These are phyloP conservation scores for Sthenelais limicola DNA, from an alignment of 2,888 invertebrate species.

Conservation along the genomic window DNA sequence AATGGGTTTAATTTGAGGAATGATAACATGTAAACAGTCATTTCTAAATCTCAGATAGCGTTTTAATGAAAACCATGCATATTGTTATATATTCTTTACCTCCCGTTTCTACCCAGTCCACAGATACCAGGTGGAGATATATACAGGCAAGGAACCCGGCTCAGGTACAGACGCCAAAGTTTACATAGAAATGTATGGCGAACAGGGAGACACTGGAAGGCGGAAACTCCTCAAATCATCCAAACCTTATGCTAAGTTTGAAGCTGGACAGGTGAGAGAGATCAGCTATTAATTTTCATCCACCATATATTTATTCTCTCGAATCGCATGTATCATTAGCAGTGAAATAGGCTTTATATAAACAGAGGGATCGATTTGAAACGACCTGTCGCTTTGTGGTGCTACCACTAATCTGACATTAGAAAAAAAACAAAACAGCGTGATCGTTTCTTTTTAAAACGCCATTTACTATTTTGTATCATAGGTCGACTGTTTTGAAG, in stretches of 20 bases:
- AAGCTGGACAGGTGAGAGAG: slow-evolving; percentile 24
- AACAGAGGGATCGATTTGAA: too few relatives aligned
- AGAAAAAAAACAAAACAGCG: too few relatives aligned
- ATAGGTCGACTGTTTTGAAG: slow-evolving; percentile 64
- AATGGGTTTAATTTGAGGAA: too few relatives aligned
- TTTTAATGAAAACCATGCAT: slow-evolving; percentile 1
- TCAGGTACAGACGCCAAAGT: slow-evolving; percentile 62
- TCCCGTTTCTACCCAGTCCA: slow-evolving; percentile 54
- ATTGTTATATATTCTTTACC: neutral
- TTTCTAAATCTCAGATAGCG: neutral
- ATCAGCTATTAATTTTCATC: too few relatives aligned
- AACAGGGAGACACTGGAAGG: slow-evolving; percentile 65
- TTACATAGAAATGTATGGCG: slow-evolving; percentile 62
- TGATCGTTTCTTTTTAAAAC: too few relatives aligned
- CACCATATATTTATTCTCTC: too few relatives aligned
- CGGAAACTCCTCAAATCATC: slow-evolving; percentile 48
- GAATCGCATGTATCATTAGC: too few relatives aligned
- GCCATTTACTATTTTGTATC: too few relatives aligned
- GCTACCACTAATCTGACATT: too few relatives aligned
- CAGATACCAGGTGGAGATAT: slow-evolving; percentile 64
- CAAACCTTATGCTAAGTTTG: neutral
- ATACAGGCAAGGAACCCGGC: slow-evolving; percentile 62
- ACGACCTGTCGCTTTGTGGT: too few relatives aligned
- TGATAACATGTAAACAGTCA: neutral
- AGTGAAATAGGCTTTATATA: too few relatives aligned